Base-by-base conservation (phyloP, 2,888 invertebrate species). In the Eurytoma adleriae region DNA sequence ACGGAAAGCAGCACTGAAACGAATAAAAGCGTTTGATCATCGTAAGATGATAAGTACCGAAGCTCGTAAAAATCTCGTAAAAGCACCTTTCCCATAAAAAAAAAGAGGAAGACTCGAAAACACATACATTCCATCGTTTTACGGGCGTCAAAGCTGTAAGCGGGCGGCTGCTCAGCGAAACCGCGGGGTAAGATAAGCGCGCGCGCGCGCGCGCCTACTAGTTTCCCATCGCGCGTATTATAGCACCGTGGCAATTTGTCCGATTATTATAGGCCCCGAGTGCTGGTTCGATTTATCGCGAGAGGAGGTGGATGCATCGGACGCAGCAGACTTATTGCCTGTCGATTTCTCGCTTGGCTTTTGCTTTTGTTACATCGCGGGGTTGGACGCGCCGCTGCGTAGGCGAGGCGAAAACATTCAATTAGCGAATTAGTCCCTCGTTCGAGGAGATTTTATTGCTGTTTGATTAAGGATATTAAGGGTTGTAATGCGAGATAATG, bases 391-490 rank as follows among this genome's bases (percentile, higher is more conserved):
- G 67, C 4, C 40, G 52, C 14, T 54, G 30, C 59, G 7, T 56
- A 27, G 50, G 48, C 50, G 20, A 27, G 40, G 13, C 67, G 59
- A n/a, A 7, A 78, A 54, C 61, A 81, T 78, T 81, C 78, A 81
- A 81, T 81, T 81, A 74, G 14, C 68, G 76, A 48, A 66, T 73
- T 64, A 67, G 54, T 71, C n/a, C 48, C 68, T 14, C 40, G n/a
- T n/a, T 16, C 3, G 20, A 20, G 40, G 20, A 14, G 61, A 72
- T 68, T 62, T 77, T 68, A 80, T 80, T 57, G 77, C 48, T 56
- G 48, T 77, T 64, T 72, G 72, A 77, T 80, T 72, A 16, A 57
- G 77, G 76, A 57, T 68, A 76, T 77, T 69, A 72, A 18, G 10
- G 57, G 52, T n/a, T 66, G 18, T 40, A 5, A 24, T 52, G 48